Evolutionary conservation across 2,888 invertebrate genomes (phyloP).

Genomic region (Lepetodrilus schrolli): DNA sequence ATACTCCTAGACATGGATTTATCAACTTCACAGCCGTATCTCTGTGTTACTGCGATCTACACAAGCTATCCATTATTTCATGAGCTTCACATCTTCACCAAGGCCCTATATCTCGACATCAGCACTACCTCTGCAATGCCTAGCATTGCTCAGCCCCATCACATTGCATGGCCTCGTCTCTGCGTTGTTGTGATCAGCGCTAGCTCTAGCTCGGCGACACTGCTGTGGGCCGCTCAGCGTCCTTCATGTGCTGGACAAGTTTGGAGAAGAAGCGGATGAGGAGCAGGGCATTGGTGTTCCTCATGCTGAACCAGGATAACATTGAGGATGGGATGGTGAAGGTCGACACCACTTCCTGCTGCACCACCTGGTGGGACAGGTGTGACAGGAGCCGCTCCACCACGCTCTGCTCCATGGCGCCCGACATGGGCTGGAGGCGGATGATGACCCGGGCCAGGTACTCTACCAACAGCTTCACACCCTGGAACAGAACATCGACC

Average conservation of each 20-base stretch:
- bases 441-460: constrained; percentile 83
- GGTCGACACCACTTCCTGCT: constrained; percentile 3
- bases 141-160: too few relatives aligned
- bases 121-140: too few relatives aligned
- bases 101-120: too few relatives aligned
- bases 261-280: constrained; percentile 31
- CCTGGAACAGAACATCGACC: constrained; percentile 76
- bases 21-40: too few relatives aligned
- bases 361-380: constrained; percentile 79
- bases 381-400: constrained; percentile 82
- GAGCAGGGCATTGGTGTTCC: not conserved
- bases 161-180: too few relatives aligned
- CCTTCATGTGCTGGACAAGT: constrained; percentile 22
- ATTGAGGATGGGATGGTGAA: not conserved
- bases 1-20: too few relatives aligned
- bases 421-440: constrained; percentile 80
- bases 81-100: too few relatives aligned
- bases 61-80: too few relatives aligned
- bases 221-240: too few relatives aligned
- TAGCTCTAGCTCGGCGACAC: too few relatives aligned
- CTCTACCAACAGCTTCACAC: constrained; percentile 82
- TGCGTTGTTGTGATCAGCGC: too few relatives aligned
- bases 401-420: constrained; percentile 80
- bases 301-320: constrained; percentile 34
- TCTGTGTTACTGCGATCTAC: too few relatives aligned